Evolutionary conservation across 2,113 vertebrate species (phyloP).

Genomic region (Potamarius usumacintae): DNA sequence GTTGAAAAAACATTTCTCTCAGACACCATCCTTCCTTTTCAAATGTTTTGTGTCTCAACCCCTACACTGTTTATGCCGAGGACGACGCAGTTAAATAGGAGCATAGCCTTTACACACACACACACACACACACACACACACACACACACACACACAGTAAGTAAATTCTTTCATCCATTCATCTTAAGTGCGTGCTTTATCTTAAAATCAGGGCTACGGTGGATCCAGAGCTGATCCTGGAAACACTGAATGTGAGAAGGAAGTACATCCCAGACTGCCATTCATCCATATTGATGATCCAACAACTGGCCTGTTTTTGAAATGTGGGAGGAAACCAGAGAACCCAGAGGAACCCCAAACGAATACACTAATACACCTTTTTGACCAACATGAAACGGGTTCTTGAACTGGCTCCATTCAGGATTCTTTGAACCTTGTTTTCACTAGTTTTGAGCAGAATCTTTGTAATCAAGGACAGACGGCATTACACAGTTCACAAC

Average conservation of each 20-base stretch:
- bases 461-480: too few relatives aligned
- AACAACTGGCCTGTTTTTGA: background rate
- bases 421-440: too few relatives aligned
- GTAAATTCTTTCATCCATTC: background rate
- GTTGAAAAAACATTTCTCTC: background rate
- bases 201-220: background rate
- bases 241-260: background rate
- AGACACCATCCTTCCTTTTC: background rate
- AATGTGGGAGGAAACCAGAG: background rate
- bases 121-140: background rate
- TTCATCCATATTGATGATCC: background rate
- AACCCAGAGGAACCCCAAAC: too few relatives aligned
- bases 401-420: too few relatives aligned
- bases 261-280: background rate
- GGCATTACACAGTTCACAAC: too few relatives aligned
- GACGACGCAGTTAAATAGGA: background rate
- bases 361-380: too few relatives aligned
- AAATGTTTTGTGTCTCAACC: background rate
- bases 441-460: too few relatives aligned
- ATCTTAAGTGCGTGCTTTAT: background rate
- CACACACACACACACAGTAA: background rate
- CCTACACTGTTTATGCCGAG: background rate
- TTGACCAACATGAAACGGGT: too few relatives aligned
- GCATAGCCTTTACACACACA: background rate
- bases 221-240: background rate